phyloP scores from a whole-genome alignment of 2,797 vertebrate genomes.

The Manis crassicaudata region DNA sequence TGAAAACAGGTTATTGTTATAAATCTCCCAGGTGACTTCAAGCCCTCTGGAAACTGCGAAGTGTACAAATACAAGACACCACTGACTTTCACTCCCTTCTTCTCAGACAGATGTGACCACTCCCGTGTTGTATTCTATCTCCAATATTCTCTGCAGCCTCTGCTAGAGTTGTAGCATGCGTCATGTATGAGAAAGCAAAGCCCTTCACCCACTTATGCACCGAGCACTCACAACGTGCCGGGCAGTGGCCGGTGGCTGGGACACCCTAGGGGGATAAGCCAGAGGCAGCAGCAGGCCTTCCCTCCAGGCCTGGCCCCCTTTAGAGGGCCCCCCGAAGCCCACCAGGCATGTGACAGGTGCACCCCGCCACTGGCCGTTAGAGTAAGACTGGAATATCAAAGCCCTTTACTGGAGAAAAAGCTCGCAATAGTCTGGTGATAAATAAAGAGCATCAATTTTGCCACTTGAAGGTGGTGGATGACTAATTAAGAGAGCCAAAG shows the following conservation, averaged over 20 bases:
- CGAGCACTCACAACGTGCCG: not conserved
- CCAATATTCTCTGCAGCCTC: not conserved
- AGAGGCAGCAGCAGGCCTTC: not conserved
- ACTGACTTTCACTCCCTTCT: not conserved
- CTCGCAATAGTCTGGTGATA: not conserved
- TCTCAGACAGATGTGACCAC: not conserved
- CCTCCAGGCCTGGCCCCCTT: not conserved
- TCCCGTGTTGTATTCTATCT: not conserved
- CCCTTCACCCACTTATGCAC: not conserved
- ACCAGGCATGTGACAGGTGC: not conserved
- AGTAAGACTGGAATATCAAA: not conserved
- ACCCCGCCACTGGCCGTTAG: accelerated
- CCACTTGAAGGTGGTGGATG: not conserved
- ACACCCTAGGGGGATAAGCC: not conserved
- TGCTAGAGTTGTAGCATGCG: not conserved
- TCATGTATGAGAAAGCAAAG: not conserved
- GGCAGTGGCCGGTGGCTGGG: not conserved
- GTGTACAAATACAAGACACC: not conserved
- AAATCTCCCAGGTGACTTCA: not conserved
- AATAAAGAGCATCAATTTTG: not conserved
- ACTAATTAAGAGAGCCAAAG: not conserved
- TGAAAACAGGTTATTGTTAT: not conserved
- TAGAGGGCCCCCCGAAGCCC: not conserved
- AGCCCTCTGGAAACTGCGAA: not conserved
- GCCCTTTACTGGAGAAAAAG: not conserved